A percentile compares a stretch with the other conserved stretches of the same genome.
phyloP scores from a whole-genome alignment of 1,140 invertebrate genomes.

The Drosophila ananassae region DNA sequence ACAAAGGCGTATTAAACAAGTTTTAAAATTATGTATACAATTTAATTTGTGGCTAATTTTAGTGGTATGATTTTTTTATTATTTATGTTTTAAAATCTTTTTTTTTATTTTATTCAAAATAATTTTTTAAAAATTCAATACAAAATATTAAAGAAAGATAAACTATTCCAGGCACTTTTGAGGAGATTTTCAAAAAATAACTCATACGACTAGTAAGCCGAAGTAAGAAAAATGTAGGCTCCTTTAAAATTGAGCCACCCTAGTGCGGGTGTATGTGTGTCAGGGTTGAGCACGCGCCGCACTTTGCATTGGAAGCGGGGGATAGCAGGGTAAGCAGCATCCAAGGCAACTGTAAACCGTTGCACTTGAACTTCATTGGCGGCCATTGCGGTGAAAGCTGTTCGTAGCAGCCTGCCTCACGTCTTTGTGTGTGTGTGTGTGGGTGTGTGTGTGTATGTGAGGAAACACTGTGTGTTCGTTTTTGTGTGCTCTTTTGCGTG shows the following conservation, averaged over 20 bases:
- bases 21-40: too few relatives aligned
- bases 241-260: conserved; percentile 12
- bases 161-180: not conserved
- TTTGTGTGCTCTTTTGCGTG: conserved; percentile 5
- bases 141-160: not conserved
- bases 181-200: not conserved
- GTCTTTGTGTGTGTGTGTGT: conserved; percentile 12
- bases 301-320: conserved; percentile 27
- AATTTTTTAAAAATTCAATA: not conserved
- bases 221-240: too few relatives aligned
- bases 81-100: too few relatives aligned
- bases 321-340: conserved; percentile 2
- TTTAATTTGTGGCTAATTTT: too few relatives aligned
- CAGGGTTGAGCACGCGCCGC: conserved; percentile 44
- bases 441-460: not conserved
- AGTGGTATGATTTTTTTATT: too few relatives aligned
- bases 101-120: too few relatives aligned
- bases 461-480: conserved; percentile 1
- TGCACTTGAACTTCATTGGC: conserved; percentile 80
- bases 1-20: too few relatives aligned
- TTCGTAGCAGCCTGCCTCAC: conserved; percentile 10
- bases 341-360: conserved; percentile 62
- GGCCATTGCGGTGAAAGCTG: conserved; percentile 43
- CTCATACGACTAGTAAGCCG: conserved; percentile 1
- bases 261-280: not conserved